Conservation (phyloP, 2,113 vertebrate species). For the Lathamus discolor region DNA sequence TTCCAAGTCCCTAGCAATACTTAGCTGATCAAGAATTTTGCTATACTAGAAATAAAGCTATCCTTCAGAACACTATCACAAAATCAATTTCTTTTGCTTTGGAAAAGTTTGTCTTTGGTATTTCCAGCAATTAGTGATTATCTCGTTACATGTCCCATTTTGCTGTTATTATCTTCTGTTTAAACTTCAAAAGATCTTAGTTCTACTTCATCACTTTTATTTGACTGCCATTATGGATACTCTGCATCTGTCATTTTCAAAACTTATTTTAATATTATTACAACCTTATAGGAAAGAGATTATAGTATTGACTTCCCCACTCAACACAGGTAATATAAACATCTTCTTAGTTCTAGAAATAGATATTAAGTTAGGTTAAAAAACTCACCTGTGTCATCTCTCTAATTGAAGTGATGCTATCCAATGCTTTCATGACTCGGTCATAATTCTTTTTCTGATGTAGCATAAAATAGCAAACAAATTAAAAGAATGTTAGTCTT, state of each 20-base stretch:
- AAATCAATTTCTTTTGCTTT: neutral
- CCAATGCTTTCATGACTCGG: conserved; percentile 88
- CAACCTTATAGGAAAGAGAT: neutral
- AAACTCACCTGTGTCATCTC: conserved; percentile 89
- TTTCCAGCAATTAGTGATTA: neutral
- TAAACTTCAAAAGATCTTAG: neutral
- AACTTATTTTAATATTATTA: neutral
- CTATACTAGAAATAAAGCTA: neutral
- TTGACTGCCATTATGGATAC: neutral
- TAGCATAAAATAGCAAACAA: neutral
- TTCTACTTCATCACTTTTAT: conserved; percentile 9
- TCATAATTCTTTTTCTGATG: conserved; percentile 91
- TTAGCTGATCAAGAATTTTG: neutral
- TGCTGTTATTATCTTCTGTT: neutral
- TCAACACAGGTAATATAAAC: neutral
- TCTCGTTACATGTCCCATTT: neutral
- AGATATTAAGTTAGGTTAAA: neutral
- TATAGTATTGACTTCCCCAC: neutral
- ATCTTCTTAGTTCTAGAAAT: neutral
- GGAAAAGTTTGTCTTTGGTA: neutral
- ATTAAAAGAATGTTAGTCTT: neutral
- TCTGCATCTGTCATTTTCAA: neutral
- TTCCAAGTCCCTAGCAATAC: neutral
- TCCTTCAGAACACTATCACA: neutral
- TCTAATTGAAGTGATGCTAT: conserved; percentile 91